Conservation (phyloP, 35 echinoderm and acorn worm genomes). For the Stichopus chloronotus region DNA sequence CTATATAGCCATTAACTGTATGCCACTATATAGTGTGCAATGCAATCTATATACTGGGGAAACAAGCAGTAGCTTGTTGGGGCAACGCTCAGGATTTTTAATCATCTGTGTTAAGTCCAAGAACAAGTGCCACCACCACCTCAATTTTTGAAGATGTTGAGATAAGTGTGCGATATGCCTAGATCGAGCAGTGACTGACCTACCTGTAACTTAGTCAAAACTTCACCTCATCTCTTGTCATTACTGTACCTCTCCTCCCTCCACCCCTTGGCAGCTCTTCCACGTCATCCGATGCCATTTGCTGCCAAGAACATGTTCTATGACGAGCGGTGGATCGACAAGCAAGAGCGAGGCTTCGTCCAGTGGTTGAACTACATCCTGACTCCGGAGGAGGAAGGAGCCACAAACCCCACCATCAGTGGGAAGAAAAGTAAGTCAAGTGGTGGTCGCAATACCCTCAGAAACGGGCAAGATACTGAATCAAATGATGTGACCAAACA, state of each 20-base stretch:
- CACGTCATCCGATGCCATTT: constrained; percentile 92
- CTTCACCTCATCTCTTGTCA: background rate
- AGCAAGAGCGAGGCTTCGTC: constrained; percentile 92
- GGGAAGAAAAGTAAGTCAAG: constrained; percentile 82
- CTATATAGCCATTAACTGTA: no score
- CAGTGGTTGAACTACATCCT: constrained; percentile 95
- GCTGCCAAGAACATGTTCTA: constrained; percentile 99
- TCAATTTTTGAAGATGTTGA: no score
- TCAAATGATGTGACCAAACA: background rate
- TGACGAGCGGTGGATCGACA: constrained; percentile 98
- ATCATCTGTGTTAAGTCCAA: no score
- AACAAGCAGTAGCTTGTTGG: no score
- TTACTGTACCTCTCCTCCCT: background rate
- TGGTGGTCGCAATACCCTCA: background rate
- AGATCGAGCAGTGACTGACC: no score
- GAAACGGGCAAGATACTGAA: background rate
- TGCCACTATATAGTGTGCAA: no score
- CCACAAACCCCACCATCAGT: constrained; percentile 74
- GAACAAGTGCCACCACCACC: no score
- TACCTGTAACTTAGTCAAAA: no score
- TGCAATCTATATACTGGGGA: no score
- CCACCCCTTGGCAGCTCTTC: constrained; percentile 69
- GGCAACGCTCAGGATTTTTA: no score
- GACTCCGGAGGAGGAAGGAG: constrained; percentile 86
- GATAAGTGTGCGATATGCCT: no score